Percentiles rank a stretch among this genome's conserved stretches.
phyloP scores from a whole-genome alignment of 2,797 vertebrate species.

The Oophaga sylvatica region DNA sequence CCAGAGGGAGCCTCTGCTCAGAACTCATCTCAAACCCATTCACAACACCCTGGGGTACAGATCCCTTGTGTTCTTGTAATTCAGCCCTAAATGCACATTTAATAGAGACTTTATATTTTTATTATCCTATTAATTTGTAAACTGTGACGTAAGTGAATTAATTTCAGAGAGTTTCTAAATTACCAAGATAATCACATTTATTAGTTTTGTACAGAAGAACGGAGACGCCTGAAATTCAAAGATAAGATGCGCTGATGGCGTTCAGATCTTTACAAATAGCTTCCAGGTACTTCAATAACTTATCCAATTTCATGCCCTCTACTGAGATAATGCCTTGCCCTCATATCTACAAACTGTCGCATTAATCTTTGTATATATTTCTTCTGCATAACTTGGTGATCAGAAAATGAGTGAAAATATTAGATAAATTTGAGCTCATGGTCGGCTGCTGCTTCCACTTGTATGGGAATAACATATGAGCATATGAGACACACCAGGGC shows the following conservation, averaged over 20 bases:
- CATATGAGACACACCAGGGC: no score
- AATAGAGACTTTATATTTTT: background rate
- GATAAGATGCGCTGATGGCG: background rate
- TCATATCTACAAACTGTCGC: constrained; percentile 9
- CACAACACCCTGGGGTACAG: no score
- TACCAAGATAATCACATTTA: background rate
- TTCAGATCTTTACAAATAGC: constrained; percentile 8
- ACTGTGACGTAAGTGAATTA: background rate
- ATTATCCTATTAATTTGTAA: background rate
- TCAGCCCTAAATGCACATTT: no score
- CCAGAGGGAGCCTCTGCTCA: no score
- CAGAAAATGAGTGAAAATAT: background rate
- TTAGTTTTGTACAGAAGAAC: background rate
- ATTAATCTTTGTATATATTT: background rate
- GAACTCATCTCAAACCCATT: no score
- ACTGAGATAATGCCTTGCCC: background rate
- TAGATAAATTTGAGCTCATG: background rate
- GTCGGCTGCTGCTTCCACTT: background rate
- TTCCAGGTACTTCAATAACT: constrained; percentile 1
- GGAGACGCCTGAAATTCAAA: background rate
- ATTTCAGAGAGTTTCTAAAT: background rate
- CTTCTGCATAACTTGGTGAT: constrained; percentile 2
- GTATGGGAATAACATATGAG: no score
- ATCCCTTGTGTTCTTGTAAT: background rate
- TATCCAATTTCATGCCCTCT: constrained; percentile 16